Conservation (phyloP, 2,113 vertebrate genomes). For the Elephas maximus region DNA sequence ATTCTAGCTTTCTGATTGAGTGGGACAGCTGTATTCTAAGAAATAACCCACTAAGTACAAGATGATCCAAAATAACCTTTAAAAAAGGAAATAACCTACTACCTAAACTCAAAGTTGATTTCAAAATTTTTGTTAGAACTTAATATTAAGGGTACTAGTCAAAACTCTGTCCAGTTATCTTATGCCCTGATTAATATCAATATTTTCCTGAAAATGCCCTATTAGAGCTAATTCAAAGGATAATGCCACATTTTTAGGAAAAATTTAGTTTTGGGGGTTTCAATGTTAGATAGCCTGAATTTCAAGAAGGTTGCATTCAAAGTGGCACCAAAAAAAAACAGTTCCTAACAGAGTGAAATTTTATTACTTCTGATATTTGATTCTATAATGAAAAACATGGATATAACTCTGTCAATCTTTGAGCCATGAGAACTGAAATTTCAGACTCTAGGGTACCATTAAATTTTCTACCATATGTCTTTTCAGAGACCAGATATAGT, state of each 20-base stretch:
- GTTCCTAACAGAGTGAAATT: neutral
- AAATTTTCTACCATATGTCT: neutral
- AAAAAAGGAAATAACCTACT: neutral
- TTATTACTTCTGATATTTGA: neutral
- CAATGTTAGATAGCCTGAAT: slow-evolving; percentile 33
- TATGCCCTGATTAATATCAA: slow-evolving; percentile 30
- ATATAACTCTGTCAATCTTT: neutral
- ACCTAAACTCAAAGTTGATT: slow-evolving; percentile 46
- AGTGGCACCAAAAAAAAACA: slow-evolving; percentile 16
- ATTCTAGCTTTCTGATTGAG: slow-evolving; percentile 45
- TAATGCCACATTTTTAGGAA: slow-evolving; percentile 23
- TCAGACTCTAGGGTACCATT: neutral
- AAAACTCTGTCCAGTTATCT: slow-evolving; percentile 36
- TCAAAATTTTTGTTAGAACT: slow-evolving; percentile 58
- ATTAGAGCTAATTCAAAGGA: neutral
- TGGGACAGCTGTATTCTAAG: slow-evolving; percentile 30
- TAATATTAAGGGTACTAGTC: neutral
- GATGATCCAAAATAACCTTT: slow-evolving; percentile 57
- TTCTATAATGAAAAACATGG: neutral
- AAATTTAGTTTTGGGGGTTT: slow-evolving; percentile 18
- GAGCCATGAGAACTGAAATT: slow-evolving; percentile 4
- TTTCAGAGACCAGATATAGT: neutral
- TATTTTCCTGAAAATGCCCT: slow-evolving; percentile 51
- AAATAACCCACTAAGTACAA: slow-evolving; percentile 2
- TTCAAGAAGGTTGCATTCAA: slow-evolving; percentile 26